phyloP scores from a whole-genome alignment of 2,797 vertebrate species.

The Muscicapa comitata region DNA sequence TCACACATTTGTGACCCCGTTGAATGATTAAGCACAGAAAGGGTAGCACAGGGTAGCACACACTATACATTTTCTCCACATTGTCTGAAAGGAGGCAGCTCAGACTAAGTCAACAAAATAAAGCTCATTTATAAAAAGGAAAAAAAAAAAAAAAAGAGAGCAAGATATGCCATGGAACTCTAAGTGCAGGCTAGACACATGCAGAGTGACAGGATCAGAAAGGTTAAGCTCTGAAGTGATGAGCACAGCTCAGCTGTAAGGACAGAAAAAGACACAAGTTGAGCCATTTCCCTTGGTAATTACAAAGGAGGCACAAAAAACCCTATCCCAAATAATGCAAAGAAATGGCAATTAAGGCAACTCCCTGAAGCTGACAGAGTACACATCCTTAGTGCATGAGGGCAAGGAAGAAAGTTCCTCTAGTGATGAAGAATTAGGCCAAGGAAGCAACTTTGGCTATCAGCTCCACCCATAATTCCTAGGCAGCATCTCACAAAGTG shows the following conservation, averaged over 20 bases:
- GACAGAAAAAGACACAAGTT: not conserved
- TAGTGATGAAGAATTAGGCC: not conserved
- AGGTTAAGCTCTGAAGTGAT: not conserved
- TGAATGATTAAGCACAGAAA: not conserved
- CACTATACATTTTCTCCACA: not conserved
- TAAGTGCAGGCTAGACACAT: not conserved
- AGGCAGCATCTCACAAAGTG: not conserved
- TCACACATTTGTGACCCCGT: not conserved
- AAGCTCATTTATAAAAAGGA: not conserved
- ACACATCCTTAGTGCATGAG: accelerated
- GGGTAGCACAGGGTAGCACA: not conserved
- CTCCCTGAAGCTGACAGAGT: not conserved
- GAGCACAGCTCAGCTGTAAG: not conserved
- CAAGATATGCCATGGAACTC: not conserved
- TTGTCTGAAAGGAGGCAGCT: not conserved
- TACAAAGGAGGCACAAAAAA: not conserved
- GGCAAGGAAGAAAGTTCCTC: not conserved
- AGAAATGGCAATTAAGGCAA: not conserved
- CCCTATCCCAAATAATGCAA: not conserved
- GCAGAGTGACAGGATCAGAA: not conserved
- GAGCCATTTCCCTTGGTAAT: not conserved
- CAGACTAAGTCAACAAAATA: slow-evolving; percentile 15
- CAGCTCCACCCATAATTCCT: not conserved
- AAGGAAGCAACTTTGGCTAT: not conserved
- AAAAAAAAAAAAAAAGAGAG: not conserved